Conservation (phyloP, 2,888 invertebrate species). For the Anthophora plumipes region DNA sequence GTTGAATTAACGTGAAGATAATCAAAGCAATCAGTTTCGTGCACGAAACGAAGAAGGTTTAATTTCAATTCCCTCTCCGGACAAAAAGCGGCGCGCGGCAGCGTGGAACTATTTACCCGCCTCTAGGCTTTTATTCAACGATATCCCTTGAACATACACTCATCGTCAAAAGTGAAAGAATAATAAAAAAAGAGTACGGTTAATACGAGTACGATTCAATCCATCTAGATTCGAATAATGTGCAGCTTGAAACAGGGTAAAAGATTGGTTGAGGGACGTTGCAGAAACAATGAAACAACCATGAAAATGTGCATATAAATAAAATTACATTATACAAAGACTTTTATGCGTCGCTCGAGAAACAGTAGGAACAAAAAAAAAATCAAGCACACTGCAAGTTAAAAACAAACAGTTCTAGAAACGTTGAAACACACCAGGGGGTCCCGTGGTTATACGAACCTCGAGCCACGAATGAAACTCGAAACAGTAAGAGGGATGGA, state of each 20-base stretch:
- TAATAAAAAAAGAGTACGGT: neutral
- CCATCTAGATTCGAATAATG: neutral
- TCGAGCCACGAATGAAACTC: neutral
- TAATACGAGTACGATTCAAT: constrained; percentile 23
- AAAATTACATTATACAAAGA: constrained; percentile 5
- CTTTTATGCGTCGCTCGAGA: neutral
- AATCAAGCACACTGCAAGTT: neutral
- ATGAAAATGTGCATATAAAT: constrained; percentile 3
- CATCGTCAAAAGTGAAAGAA: neutral
- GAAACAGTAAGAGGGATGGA: neutral
- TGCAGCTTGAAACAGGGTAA: constrained; percentile 5
- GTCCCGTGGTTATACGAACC: constrained; percentile 3
- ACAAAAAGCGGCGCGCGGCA: neutral
- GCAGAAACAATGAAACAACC: neutral
- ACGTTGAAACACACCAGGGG: constrained; percentile 6
- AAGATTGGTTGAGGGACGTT: neutral
- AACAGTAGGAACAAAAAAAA: constrained; percentile 1
- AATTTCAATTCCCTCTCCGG: neutral
- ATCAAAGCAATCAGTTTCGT: too few species aligned
- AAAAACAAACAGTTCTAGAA: constrained; percentile 10
- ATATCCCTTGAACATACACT: neutral
- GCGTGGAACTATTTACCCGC: neutral
- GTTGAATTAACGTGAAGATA: too few species aligned
- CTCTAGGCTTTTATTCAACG: neutral
- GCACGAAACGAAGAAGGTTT: neutral